phyloP scores from a whole-genome alignment of 2,797 vertebrate species.

The Ptychadena robeensis region DNA sequence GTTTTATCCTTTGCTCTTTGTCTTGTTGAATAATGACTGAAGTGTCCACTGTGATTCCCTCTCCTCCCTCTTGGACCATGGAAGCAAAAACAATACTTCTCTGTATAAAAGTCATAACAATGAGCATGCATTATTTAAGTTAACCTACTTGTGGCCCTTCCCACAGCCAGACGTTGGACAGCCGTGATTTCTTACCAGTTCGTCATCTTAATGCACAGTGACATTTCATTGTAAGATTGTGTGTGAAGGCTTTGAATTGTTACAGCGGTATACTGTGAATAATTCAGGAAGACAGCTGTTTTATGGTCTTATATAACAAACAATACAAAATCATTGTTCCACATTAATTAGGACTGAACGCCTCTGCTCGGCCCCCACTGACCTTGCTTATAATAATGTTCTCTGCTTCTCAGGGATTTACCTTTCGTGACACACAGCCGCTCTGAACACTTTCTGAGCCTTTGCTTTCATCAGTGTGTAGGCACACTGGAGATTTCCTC shows the following conservation, averaged over 20 bases:
- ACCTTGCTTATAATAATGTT: conserved; percentile 12
- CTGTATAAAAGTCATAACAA: background rate
- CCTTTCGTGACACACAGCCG: background rate
- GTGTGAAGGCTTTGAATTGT: conserved; percentile 33
- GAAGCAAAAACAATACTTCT: background rate
- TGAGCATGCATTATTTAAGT: background rate
- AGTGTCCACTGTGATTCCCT: background rate
- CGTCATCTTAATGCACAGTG: background rate
- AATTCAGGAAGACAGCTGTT: conserved; percentile 48
- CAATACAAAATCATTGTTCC: conserved; percentile 11
- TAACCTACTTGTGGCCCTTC: background rate
- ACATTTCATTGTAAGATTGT: conserved; percentile 11
- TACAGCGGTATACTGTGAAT: conserved; percentile 20
- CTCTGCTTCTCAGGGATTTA: conserved; percentile 19
- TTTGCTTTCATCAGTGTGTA: conserved; percentile 4
- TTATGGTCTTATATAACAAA: conserved; percentile 38
- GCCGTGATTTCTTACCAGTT: background rate
- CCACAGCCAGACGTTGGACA: background rate
- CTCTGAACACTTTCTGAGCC: background rate
- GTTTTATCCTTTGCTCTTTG: background rate
- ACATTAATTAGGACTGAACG: conserved; percentile 35
- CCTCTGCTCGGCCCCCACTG: conserved; percentile 1
- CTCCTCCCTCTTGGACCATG: background rate
- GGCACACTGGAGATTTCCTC: conserved; percentile 19
- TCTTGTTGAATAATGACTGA: background rate